Conservation (phyloP, 2,113 vertebrate genomes). For the Phylloscopus trochilus region DNA sequence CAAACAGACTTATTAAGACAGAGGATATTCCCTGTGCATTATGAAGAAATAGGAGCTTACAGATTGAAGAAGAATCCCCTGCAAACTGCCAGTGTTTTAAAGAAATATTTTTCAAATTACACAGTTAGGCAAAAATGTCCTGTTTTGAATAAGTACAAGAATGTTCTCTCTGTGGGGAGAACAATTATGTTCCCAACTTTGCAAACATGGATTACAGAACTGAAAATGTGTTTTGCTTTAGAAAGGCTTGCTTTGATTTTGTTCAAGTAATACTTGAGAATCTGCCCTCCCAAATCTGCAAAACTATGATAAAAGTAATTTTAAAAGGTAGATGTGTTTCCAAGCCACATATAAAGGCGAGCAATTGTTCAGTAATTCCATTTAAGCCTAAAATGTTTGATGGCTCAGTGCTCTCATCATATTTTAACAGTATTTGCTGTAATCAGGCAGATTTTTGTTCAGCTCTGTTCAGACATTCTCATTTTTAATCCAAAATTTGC, state of each 20-base stretch:
- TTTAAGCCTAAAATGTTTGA: background rate
- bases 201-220: background rate
- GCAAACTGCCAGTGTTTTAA: background rate
- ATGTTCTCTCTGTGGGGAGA: background rate
- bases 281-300: background rate
- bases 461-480: background rate
- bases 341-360: background rate
- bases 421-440: slow-evolving; percentile 2
- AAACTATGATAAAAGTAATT: background rate
- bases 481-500: slow-evolving; percentile 18
- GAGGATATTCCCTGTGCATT: background rate
- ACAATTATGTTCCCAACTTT: background rate
- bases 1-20: background rate
- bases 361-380: background rate
- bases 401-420: background rate
- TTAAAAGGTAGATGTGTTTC: background rate
- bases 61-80: background rate
- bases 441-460: background rate
- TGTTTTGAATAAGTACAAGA: slow-evolving; percentile 34
- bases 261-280: background rate
- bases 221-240: slow-evolving; percentile 8
- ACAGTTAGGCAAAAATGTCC: slow-evolving; percentile 8
- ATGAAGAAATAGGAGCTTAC: background rate
- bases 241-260: background rate
- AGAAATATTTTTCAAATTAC: slow-evolving; percentile 46